Evolutionary conservation across 2,113 vertebrate species (phyloP).

Genomic region (Urocitellus parryii): DNA sequence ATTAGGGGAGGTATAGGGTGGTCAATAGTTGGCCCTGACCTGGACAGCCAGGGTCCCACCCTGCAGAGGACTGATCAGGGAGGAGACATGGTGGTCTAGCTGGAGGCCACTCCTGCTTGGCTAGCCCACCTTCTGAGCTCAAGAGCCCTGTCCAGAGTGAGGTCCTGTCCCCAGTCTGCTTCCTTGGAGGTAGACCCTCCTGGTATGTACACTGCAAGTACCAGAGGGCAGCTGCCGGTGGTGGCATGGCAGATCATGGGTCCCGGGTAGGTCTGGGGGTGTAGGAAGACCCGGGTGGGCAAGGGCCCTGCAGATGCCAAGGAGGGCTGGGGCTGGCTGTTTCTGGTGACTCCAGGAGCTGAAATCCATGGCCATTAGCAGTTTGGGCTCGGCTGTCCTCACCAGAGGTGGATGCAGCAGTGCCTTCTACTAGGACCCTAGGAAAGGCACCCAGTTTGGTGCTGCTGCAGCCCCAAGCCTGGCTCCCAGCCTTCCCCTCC

Average conservation of each 20-base stretch:
- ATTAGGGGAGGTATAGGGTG: background rate
- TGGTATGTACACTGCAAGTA: fast-evolving
- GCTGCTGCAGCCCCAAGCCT: background rate
- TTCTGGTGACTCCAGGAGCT: background rate
- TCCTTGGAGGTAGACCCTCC: background rate
- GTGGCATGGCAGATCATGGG: fast-evolving
- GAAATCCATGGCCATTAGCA: no score
- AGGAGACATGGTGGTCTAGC: background rate
- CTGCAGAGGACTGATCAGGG: background rate
- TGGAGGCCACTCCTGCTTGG: background rate
- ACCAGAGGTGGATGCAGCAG: fast-evolving
- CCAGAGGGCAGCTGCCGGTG: background rate
- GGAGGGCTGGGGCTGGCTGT: background rate
- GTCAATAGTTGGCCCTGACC: background rate
- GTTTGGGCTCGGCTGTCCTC: no score
- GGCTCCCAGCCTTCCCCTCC: no score
- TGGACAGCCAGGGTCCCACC: background rate
- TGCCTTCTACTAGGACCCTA: background rate
- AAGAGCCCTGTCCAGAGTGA: no score
- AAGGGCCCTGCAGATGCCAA: background rate
- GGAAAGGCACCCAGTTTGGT: background rate
- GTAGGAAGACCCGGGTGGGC: background rate
- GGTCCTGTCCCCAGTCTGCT: background rate
- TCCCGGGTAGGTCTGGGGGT: background rate
- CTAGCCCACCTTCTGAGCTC: background rate